Evolutionary conservation across 2,113 vertebrate species (phyloP).

Genomic region (Thermophis baileyi): DNA sequence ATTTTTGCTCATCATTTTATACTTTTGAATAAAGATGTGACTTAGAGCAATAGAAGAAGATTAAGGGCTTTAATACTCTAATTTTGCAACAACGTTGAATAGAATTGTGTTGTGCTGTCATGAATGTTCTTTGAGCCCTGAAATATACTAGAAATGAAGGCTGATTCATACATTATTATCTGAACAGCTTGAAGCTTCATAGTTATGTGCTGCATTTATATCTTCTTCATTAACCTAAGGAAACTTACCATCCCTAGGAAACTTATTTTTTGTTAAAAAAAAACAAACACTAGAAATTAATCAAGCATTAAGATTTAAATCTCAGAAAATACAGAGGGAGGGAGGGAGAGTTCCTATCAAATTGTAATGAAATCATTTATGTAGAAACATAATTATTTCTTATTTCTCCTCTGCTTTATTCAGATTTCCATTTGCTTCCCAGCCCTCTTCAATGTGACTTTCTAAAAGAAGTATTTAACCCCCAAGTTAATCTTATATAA

Average conservation of each 20-base stretch:
- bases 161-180: not conserved
- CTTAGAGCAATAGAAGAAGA: not conserved
- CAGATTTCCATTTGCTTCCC: not conserved
- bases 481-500: not conserved
- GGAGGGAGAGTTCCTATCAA: not conserved
- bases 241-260: conserved; percentile 1
- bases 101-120: not conserved
- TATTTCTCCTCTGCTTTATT: not conserved
- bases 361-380: conserved; percentile 32
- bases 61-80: not conserved
- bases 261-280: conserved; percentile 7
- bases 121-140: not conserved
- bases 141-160: not conserved
- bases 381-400: not conserved
- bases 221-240: not conserved
- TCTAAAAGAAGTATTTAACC: not conserved
- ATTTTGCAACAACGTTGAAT: not conserved
- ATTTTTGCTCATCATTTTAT: not conserved
- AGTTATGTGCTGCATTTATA: not conserved
- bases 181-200: not conserved
- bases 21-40: not conserved
- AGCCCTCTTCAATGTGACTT: not conserved
- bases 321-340: not conserved
- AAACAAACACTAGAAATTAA: not conserved
- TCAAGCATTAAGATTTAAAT: conserved; percentile 12